phyloP scores from a whole-genome alignment of 2,113 vertebrate genomes.

The Columbina picui region DNA sequence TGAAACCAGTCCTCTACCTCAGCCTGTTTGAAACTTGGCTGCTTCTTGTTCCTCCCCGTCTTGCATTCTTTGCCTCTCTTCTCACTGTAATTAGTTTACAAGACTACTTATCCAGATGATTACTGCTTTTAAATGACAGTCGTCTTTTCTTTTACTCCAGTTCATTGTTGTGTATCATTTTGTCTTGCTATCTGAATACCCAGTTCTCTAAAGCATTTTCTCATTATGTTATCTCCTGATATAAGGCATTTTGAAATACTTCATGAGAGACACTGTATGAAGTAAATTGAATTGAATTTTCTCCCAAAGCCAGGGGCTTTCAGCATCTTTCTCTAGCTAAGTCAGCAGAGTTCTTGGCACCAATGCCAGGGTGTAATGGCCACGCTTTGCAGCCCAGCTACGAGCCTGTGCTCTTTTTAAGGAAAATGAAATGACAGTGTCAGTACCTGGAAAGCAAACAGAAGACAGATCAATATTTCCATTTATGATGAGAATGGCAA shows the following conservation, averaged over 20 bases:
- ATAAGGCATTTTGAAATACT: slow-evolving; percentile 48
- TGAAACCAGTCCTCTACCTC: background rate
- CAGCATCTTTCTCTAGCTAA: slow-evolving; percentile 66
- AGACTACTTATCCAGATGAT: slow-evolving; percentile 58
- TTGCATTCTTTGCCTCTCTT: slow-evolving; percentile 36
- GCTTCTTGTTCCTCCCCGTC: background rate
- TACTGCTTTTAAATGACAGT: slow-evolving; percentile 51
- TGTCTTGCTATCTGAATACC: slow-evolving; percentile 31
- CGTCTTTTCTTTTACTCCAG: slow-evolving; percentile 46
- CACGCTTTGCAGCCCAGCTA: slow-evolving; percentile 3
- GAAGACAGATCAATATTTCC: slow-evolving; percentile 11
- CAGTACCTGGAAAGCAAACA: slow-evolving; percentile 64
- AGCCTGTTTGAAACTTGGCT: slow-evolving; percentile 26
- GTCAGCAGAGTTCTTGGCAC: slow-evolving; percentile 67
- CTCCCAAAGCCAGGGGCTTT: slow-evolving; percentile 53
- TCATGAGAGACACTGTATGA: slow-evolving; percentile 41
- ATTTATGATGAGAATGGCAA: slow-evolving; percentile 6
- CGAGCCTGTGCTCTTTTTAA: slow-evolving; percentile 28
- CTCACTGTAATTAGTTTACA: slow-evolving; percentile 56
- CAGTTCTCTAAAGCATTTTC: slow-evolving; percentile 46
- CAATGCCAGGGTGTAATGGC: slow-evolving; percentile 37
- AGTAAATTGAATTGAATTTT: slow-evolving; percentile 55
- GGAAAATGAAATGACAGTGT: slow-evolving; percentile 42
- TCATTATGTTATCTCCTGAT: slow-evolving; percentile 58
- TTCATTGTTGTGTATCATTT: slow-evolving; percentile 56